Conservation (phyloP, 2,888 invertebrate species). For the Formica aserva region DNA sequence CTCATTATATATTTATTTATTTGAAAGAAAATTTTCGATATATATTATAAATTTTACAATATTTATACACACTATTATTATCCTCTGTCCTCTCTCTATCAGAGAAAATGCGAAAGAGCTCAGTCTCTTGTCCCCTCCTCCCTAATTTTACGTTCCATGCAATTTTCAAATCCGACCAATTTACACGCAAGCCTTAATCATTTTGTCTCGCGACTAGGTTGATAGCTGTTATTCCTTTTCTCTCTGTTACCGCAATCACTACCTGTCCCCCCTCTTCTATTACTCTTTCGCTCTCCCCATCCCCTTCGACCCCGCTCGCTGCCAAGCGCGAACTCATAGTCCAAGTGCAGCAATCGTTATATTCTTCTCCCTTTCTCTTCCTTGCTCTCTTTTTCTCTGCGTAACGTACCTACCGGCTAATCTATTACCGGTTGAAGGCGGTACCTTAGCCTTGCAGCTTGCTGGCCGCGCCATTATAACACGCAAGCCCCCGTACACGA, state of each 20-base stretch:
- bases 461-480: conserved; percentile 62
- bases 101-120: background rate
- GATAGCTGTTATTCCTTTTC: conserved; percentile 38
- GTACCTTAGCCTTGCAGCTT: conserved; percentile 72
- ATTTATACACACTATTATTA: background rate
- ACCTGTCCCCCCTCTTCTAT: conserved; percentile 35
- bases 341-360: conserved; percentile 79
- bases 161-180: conserved; percentile 51
- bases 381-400: conserved; percentile 44
- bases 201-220: conserved; percentile 41
- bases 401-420: conserved; percentile 65
- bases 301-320: conserved; percentile 37
- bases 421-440: conserved; percentile 76
- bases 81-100: background rate
- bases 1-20: no score
- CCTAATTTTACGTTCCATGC: conserved; percentile 13
- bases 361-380: conserved; percentile 34
- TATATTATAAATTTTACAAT: conserved; percentile 1
- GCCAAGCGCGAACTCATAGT: conserved; percentile 65
- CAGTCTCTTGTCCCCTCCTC: background rate
- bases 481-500: conserved; percentile 60
- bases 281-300: conserved; percentile 19
- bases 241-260: conserved; percentile 34
- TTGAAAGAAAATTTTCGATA: background rate
- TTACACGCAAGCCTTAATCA: conserved; percentile 41